Evolutionary conservation across 1,140 invertebrate genomes (phyloP).

Genomic region (Heliothis virescens): DNA sequence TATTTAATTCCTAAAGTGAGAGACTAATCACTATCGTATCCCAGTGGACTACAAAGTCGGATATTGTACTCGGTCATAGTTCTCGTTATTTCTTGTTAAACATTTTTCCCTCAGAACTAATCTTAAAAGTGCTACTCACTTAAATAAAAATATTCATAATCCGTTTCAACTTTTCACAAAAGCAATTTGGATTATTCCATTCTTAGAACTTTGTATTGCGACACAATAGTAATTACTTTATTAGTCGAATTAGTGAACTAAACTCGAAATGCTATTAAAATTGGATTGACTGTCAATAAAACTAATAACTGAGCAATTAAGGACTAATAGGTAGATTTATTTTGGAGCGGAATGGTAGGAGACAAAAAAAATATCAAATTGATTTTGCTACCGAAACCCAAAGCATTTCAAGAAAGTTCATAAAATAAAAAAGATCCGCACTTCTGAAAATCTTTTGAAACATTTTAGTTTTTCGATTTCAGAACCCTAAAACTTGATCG

Average conservation of each 20-base stretch:
- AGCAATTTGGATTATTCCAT: conserved; percentile 28
- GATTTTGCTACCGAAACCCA: too few relatives aligned
- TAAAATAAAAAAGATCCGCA: too few relatives aligned
- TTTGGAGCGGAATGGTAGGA: background rate
- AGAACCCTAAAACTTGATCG: background rate
- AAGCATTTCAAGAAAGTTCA: too few relatives aligned
- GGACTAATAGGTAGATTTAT: background rate
- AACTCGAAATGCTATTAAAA: conserved; percentile 17
- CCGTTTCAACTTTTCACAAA: conserved; percentile 11
- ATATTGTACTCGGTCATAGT: conserved; percentile 2
- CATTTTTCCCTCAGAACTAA: conserved; percentile 44
- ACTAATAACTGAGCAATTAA: conserved; percentile 4
- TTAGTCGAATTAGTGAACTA: background rate
- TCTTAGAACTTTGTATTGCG: conserved; percentile 3
- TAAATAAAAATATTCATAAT: conserved; percentile 36
- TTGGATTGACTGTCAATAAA: background rate
- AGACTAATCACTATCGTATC: background rate
- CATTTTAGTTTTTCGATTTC: background rate
- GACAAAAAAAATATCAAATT: conserved; percentile 17
- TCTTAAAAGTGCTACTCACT: conserved; percentile 9
- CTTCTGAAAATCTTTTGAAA: too few relatives aligned
- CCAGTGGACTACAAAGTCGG: conserved; percentile 12
- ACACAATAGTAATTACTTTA: background rate
- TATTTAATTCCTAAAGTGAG: too few relatives aligned
- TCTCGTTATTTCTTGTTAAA: conserved; percentile 51